Evolutionary conservation across 2,113 vertebrate genomes (phyloP), one percentile per base, ranked within the genome.

Genomic region (Talpa occidentalis): DNA sequence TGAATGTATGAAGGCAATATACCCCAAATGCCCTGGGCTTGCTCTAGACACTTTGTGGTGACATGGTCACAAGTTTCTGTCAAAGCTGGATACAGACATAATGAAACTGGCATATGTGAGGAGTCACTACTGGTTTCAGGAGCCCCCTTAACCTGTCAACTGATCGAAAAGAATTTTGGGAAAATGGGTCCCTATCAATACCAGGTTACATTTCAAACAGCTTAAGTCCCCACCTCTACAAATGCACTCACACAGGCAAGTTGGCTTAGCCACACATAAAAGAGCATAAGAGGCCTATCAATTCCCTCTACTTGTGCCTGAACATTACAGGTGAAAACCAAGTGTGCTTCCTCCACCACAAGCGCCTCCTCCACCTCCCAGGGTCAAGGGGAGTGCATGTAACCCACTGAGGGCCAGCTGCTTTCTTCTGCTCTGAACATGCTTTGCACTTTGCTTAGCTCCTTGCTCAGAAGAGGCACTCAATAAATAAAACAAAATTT

Each of bases 401-500:
- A 42, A 49, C 24, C 54, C 10, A 9, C 47, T 28, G 26, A 67
- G 10, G 54, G 6, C 0, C 22, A 37, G 3, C 32, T 56, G 26
- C 3, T 32, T 60, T n/a, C 21, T 15, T 72, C 54, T 24, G 16
- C 22, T 81, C 40, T 26, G 11, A 72, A 56, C 2, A 12, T 44
- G 22, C 16, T 80, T 28, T 67, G 22, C 24, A 73, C 64, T 30
- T 81, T 49, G 72, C 60, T 60, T 67, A 49, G 32, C 42, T 37
- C 32, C 81, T 78, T 49, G 22, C 26, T 56, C 81, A 81, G 52
- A 91, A 42, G 40, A 76, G 44, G 5, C 30, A 90, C 47, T 86
- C 24, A 35, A 47, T 79, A 96, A 72, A 76, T 80, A 79, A 87
- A 93, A 86, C 73, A 17, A 89, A 85, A 69, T 67, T 86, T 37